These are phyloP conservation scores for Trachelipus rathkii DNA, from an alignment of 1,140 invertebrate genomes.

Conservation along the genomic window DNA sequence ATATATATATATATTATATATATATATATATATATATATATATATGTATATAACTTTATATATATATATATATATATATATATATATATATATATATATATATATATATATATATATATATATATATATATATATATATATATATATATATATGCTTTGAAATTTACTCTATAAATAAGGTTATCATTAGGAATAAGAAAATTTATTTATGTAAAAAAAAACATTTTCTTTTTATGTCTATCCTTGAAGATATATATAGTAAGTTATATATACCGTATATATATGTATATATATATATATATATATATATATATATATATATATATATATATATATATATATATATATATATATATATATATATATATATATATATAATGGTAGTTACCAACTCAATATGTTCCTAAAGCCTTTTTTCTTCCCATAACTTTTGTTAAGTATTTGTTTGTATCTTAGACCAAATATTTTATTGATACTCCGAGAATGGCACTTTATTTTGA, in stretches of 20 bases:
- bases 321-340: constrained; percentile 4
- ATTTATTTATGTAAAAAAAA: too few species aligned
- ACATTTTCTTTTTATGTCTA: too few species aligned
- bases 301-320: neutral
- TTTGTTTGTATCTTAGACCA: too few species aligned
- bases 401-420: too few species aligned
- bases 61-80: neutral
- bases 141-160: neutral
- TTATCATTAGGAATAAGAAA: neutral
- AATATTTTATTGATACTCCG: too few species aligned
- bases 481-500: too few species aligned
- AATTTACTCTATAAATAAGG: neutral
- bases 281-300: neutral
- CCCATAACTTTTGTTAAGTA: too few species aligned
- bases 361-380: neutral
- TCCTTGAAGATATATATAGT: too few species aligned
- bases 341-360: constrained; percentile 19
- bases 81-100: constrained; percentile 16
- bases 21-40: too few species aligned
- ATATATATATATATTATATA: too few species aligned
- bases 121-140: constrained; percentile 11
- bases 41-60: neutral
- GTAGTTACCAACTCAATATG: too few species aligned
- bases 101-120: constrained; percentile 17
- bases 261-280: too few species aligned